Evolutionary conservation across 2,888 invertebrate species (phyloP).

Genomic region (Heliconius erato): DNA sequence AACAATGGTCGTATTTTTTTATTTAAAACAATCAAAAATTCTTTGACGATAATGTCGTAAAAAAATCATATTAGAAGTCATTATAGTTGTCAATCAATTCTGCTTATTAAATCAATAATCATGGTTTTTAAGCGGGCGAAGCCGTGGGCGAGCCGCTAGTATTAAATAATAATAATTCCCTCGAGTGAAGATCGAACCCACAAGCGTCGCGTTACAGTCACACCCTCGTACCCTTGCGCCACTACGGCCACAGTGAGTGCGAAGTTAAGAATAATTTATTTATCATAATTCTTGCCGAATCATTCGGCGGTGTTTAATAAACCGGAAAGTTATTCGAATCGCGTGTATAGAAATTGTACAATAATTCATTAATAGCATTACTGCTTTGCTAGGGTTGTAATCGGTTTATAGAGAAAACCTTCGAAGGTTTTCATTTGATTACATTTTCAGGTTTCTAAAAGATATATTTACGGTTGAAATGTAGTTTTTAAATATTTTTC

Average conservation of each 20-base stretch:
- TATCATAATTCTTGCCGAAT: slow-evolving; percentile 69
- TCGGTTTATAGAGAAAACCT: slow-evolving; percentile 53
- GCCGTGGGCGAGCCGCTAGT: no score
- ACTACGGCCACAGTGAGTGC: slow-evolving; percentile 46
- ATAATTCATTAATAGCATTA: slow-evolving; percentile 73
- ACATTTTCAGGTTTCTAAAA: slow-evolving; percentile 12
- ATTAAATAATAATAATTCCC: no score
- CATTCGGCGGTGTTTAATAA: slow-evolving; percentile 72
- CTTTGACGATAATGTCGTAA: no score
- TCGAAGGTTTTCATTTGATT: slow-evolving; percentile 43
- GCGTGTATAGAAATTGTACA: slow-evolving; percentile 75
- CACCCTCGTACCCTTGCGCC: no score
- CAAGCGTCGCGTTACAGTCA: no score
- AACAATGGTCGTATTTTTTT: no score
- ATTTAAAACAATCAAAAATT: no score
- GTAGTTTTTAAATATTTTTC: neutral
- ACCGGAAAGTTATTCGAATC: slow-evolving; percentile 76
- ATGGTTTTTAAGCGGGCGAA: no score
- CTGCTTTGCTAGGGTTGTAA: slow-evolving; percentile 63
- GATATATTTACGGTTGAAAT: neutral
- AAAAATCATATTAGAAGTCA: no score
- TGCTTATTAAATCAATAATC: no score
- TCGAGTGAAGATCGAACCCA: no score
- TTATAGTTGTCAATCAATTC: no score
- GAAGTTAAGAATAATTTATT: slow-evolving; percentile 67